These are phyloP conservation scores for Typhlomys cinereus DNA, from an alignment of 2,113 vertebrate species.

Conservation along the genomic window DNA sequence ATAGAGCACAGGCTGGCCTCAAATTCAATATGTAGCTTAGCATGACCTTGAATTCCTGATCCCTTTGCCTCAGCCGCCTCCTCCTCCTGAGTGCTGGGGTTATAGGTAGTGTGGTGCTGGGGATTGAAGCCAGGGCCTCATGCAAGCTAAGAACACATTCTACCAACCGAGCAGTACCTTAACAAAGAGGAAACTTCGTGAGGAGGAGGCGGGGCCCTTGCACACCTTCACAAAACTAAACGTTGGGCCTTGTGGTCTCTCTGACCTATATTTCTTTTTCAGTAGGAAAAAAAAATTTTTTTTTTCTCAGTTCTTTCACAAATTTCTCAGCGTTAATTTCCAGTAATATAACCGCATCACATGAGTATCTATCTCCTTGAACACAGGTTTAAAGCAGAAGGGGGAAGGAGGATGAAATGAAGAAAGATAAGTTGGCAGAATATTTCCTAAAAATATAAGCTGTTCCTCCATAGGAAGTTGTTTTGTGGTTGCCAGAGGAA, in stretches of 20 bases:
- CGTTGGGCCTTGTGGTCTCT: slow-evolving; percentile 34
- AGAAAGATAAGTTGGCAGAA: slow-evolving; percentile 48
- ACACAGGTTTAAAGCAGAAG: slow-evolving; percentile 44
- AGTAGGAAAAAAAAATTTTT: neutral
- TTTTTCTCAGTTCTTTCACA: slow-evolving; percentile 54
- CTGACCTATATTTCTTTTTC: slow-evolving; percentile 57
- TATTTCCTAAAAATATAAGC: slow-evolving; percentile 35
- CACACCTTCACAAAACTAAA: slow-evolving; percentile 17
- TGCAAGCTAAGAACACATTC: neutral
- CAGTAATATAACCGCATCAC: slow-evolving; percentile 50
- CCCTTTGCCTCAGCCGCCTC: no score
- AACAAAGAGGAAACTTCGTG: slow-evolving; percentile 1
- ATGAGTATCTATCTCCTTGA: slow-evolving; percentile 31
- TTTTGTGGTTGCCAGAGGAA: slow-evolving; percentile 66
- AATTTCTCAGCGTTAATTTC: slow-evolving; percentile 51
- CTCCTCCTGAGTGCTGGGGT: no score
- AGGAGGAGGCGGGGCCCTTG: neutral
- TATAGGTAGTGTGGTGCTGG: neutral
- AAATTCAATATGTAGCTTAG: no score
- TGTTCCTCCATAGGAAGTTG: slow-evolving; percentile 57
- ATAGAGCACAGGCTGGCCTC: no score
- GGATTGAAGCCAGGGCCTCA: neutral
- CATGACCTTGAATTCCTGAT: no score
- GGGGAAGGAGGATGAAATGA: slow-evolving; percentile 8
- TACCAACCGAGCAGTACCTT: neutral